phyloP scores from a whole-genome alignment of 2,113 vertebrate genomes.

The Leptosomus discolor region DNA sequence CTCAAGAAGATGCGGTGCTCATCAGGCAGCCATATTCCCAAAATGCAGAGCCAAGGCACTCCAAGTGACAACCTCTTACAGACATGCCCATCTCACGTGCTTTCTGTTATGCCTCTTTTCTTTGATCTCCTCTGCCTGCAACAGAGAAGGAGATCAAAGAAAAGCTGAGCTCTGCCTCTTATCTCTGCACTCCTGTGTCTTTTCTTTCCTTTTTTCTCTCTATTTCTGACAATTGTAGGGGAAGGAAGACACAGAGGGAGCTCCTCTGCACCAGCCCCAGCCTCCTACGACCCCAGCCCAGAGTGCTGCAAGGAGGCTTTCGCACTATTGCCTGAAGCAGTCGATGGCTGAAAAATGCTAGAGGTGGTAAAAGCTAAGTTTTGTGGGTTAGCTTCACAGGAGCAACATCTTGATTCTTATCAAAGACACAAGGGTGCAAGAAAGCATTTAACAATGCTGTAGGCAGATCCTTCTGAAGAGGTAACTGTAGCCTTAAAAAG shows the following conservation, averaged over 20 bases:
- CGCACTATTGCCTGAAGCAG: neutral
- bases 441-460: neutral
- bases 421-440: neutral
- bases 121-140: constrained; percentile 58
- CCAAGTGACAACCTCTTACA: neutral
- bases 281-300: neutral
- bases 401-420: neutral
- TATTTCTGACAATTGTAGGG: neutral
- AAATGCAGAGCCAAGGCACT: neutral
- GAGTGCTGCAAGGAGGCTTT: neutral
- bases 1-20: fast-evolving
- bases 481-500: neutral
- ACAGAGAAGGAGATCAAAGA: constrained; percentile 57
- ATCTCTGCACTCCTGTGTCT: constrained; percentile 3
- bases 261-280: neutral
- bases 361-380: neutral
- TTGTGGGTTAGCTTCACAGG: neutral
- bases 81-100: constrained; percentile 31
- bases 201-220: constrained; percentile 30
- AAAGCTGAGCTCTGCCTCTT: constrained; percentile 50
- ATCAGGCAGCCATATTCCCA: neutral
- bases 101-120: constrained; percentile 49
- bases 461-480: neutral
- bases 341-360: neutral
- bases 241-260: neutral